These are phyloP conservation scores for Pelecanoides urinatrix DNA, from an alignment of 2,113 vertebrate genomes.

Conservation along the genomic window DNA sequence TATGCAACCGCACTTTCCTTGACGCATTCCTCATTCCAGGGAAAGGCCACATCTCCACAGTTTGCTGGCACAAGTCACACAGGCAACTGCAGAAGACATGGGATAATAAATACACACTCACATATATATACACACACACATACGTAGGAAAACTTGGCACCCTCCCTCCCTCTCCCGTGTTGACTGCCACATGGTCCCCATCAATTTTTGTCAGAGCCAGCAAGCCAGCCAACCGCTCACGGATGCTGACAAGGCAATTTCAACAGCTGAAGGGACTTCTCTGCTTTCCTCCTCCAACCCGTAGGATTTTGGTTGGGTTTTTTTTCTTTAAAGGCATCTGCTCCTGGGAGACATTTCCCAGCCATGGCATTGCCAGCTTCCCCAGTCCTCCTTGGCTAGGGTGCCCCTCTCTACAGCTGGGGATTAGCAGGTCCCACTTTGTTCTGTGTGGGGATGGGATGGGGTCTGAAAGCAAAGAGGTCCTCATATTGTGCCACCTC, in stretches of 20 bases:
- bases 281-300: background rate
- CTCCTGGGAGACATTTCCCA: background rate
- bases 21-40: conserved; percentile 53
- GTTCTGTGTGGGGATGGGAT: background rate
- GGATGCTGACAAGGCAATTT: conserved; percentile 60
- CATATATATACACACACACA: background rate
- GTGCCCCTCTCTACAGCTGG: background rate
- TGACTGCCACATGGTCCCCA: conserved; percentile 61
- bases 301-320: background rate
- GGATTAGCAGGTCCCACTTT: background rate
- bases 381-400: background rate
- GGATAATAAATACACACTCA: conserved; percentile 47
- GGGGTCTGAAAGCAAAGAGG: background rate
- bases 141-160: conserved; percentile 36
- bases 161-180: conserved; percentile 43
- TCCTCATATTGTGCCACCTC: background rate
- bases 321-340: background rate
- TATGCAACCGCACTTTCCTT: conserved; percentile 51
- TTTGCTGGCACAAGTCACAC: conserved; percentile 43
- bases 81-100: conserved; percentile 37
- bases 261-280: conserved; percentile 39
- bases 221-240: background rate
- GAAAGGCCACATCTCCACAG: conserved; percentile 56
- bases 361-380: background rate
- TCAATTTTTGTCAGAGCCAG: conserved; percentile 61